phyloP scores from a whole-genome alignment of 2,797 vertebrate genomes.

The Paratrypauchen microcephalus region DNA sequence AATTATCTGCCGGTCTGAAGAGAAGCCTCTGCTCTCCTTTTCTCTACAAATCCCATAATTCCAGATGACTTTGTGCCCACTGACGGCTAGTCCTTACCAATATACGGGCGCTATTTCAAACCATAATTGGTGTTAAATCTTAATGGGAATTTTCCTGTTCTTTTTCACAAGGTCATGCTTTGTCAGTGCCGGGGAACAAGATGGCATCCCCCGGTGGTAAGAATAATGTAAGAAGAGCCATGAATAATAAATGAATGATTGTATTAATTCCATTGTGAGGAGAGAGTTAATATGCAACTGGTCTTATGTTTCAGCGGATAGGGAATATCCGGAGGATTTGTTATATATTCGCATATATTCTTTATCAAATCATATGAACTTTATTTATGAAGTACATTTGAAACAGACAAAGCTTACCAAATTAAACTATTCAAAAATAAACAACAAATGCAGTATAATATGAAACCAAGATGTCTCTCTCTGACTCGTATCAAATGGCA shows the following conservation, averaged over 20 bases:
- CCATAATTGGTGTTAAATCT: slow-evolving; percentile 55
- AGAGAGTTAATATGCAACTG: slow-evolving; percentile 39
- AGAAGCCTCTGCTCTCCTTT: slow-evolving; percentile 37
- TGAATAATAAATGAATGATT: slow-evolving; percentile 51
- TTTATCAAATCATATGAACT: neutral
- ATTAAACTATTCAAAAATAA: too few relatives aligned
- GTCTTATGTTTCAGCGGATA: slow-evolving; percentile 28
- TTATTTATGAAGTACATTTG: too few relatives aligned
- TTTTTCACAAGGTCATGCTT: slow-evolving; percentile 55
- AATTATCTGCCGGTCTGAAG: slow-evolving; percentile 17
- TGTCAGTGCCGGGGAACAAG: slow-evolving; percentile 26
- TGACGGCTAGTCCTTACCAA: slow-evolving; percentile 54
- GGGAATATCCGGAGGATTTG: slow-evolving; percentile 39
- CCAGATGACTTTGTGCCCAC: slow-evolving; percentile 42
- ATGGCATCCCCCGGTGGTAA: slow-evolving; percentile 36
- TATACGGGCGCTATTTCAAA: slow-evolving; percentile 42
- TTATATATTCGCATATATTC: slow-evolving; percentile 49
- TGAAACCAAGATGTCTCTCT: too few relatives aligned
- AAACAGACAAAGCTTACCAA: too few relatives aligned
- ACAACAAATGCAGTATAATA: too few relatives aligned
- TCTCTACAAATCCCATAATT: slow-evolving; percentile 58
- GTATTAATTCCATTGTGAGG: slow-evolving; percentile 37
- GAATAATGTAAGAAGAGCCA: slow-evolving; percentile 39
- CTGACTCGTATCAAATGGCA: too few relatives aligned
- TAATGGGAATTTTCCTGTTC: slow-evolving; percentile 42